phyloP scores from a whole-genome alignment of 2,113 vertebrate species.

The Cnemophilus loriae region DNA sequence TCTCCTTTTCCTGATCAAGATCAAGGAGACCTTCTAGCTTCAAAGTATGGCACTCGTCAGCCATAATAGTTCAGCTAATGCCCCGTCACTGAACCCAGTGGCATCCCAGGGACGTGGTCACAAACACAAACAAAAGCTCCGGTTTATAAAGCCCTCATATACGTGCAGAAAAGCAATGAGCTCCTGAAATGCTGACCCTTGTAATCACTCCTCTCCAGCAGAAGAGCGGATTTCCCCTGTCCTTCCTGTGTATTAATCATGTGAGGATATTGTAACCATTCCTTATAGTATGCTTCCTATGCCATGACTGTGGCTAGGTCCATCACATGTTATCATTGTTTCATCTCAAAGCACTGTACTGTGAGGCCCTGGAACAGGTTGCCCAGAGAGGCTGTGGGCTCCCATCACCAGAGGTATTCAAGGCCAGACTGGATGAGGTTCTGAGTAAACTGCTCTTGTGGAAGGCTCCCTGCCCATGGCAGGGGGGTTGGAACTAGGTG shows the following conservation, averaged over 20 bases:
- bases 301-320: background rate
- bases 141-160: background rate
- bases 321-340: background rate
- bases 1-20: background rate
- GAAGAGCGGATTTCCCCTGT: background rate
- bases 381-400: background rate
- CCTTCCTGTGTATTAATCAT: background rate
- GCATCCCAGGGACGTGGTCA: background rate
- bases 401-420: background rate
- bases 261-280: background rate
- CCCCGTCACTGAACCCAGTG: background rate
- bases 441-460: background rate
- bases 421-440: background rate
- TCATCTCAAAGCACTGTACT: background rate
- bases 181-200: background rate
- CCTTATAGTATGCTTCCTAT: background rate
- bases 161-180: background rate
- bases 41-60: background rate
- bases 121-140: no score
- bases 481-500: background rate
- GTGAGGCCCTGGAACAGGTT: background rate
- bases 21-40: background rate
- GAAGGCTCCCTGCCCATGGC: background rate
- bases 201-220: background rate
- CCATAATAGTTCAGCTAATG: background rate